Evolutionary conservation across 2,113 vertebrate genomes (phyloP).

Genomic region (Stegastes partitus): DNA sequence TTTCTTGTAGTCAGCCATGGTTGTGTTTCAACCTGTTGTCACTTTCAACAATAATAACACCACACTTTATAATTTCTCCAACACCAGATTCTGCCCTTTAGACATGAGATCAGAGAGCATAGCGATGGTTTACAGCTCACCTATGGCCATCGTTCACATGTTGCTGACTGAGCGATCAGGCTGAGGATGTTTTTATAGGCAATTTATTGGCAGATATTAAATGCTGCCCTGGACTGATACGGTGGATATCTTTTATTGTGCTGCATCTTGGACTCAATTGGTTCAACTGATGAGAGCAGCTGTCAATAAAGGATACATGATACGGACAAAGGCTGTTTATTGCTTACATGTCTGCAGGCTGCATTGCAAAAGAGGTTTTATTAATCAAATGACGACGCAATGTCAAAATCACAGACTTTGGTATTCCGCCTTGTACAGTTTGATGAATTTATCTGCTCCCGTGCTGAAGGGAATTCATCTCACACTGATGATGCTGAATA

Average conservation of each 20-base stretch:
- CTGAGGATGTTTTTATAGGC: constrained; percentile 3
- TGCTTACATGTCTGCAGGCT: constrained; percentile 3
- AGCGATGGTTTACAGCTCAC: constrained; percentile 35
- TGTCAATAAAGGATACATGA: constrained; percentile 13
- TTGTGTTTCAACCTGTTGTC: constrained; percentile 32
- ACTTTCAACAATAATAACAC: background rate
- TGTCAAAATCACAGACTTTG: background rate
- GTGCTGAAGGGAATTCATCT: background rate
- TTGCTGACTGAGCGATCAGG: constrained; percentile 44
- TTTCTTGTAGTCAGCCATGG: constrained; percentile 58
- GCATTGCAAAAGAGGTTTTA: background rate
- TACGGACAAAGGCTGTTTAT: constrained; percentile 27
- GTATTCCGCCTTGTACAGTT: background rate
- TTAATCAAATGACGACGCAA: background rate
- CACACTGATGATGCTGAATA: background rate
- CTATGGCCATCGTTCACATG: constrained; percentile 11
- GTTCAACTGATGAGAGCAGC: background rate
- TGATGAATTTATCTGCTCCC: background rate
- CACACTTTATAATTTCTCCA: constrained; percentile 20
- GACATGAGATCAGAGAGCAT: constrained; percentile 60
- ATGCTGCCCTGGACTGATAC: background rate
- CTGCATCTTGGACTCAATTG: background rate
- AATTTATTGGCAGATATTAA: constrained; percentile 13
- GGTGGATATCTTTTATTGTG: constrained; percentile 25
- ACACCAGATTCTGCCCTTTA: constrained; percentile 71